Evolutionary conservation across 2,113 vertebrate genomes (phyloP).

Genomic region (Pelecanus crispus): DNA sequence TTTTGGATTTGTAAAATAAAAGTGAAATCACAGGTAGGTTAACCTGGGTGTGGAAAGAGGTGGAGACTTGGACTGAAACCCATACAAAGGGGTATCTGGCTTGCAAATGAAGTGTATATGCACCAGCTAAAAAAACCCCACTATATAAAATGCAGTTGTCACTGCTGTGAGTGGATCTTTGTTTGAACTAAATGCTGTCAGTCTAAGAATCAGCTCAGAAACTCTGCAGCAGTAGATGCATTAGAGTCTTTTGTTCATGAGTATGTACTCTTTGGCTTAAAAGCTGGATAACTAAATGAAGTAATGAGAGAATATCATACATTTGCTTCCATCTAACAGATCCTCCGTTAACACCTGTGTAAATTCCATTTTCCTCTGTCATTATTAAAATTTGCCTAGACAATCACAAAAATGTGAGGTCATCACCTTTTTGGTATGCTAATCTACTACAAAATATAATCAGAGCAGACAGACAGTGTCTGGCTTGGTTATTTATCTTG

Average conservation of each 20-base stretch:
- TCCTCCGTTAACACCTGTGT: not conserved
- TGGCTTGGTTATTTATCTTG: not conserved
- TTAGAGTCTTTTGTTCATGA: not conserved
- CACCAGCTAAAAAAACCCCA: not conserved
- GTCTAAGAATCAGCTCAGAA: not conserved
- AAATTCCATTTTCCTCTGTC: not conserved
- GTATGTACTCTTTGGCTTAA: not conserved
- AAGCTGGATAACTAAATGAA: not conserved
- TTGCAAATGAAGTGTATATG: not conserved
- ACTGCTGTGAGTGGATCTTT: not conserved
- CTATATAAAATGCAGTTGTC: not conserved
- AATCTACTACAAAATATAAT: not conserved
- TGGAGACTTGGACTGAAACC: not conserved
- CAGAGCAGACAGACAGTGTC: not conserved
- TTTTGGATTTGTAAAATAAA: not conserved
- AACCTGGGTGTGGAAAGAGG: not conserved
- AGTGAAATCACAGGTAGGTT: not conserved
- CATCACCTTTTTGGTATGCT: not conserved
- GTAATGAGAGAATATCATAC: not conserved
- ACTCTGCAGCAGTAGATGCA: not conserved
- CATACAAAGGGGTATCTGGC: not conserved
- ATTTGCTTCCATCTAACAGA: not conserved
- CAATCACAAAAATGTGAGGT: not conserved
- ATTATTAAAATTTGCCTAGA: not conserved
- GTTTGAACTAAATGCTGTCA: not conserved